phyloP scores from a whole-genome alignment of 2,888 invertebrate species.

The Caenorhabditis sulstoni region DNA sequence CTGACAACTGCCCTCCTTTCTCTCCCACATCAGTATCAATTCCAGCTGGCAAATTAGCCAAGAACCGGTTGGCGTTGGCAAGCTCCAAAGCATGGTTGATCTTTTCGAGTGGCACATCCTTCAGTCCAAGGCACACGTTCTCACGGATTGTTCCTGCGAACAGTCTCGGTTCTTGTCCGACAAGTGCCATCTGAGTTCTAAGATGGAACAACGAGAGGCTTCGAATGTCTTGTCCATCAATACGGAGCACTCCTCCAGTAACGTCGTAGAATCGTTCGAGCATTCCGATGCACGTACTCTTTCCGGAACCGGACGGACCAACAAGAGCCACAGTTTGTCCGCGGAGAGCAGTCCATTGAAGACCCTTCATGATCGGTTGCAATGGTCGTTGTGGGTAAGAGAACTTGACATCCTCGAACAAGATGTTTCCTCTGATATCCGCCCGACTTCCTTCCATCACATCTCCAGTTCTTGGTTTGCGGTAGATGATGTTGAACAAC shows the following conservation, averaged over 20 bases:
- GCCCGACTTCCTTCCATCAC: slow-evolving; percentile 54
- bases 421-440: slow-evolving; percentile 78
- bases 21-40: slow-evolving; percentile 86
- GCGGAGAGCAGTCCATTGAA: slow-evolving; percentile 79
- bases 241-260: slow-evolving; percentile 84
- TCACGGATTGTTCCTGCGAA: slow-evolving; percentile 85
- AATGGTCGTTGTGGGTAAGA: slow-evolving; percentile 80
- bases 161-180: slow-evolving; percentile 93
- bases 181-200: slow-evolving; percentile 89
- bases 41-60: slow-evolving; percentile 68
- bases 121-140: slow-evolving; percentile 90
- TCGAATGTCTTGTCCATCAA: slow-evolving; percentile 84
- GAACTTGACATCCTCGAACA: slow-evolving; percentile 80
- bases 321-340: slow-evolving; percentile 81
- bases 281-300: slow-evolving; percentile 90
- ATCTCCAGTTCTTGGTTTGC: slow-evolving; percentile 80
- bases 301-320: slow-evolving; percentile 90
- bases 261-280: slow-evolving; percentile 91
- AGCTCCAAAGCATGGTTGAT: slow-evolving; percentile 68
- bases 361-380: slow-evolving; percentile 76
- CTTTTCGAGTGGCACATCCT: slow-evolving; percentile 65
- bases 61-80: slow-evolving; percentile 69
- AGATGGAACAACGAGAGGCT: slow-evolving; percentile 86
- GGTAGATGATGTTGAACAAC: slow-evolving; percentile 80
- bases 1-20: slow-evolving; percentile 88